Evolutionary conservation across 1,140 invertebrate genomes (phyloP).

Genomic region (Choristoneura fumiferana): DNA sequence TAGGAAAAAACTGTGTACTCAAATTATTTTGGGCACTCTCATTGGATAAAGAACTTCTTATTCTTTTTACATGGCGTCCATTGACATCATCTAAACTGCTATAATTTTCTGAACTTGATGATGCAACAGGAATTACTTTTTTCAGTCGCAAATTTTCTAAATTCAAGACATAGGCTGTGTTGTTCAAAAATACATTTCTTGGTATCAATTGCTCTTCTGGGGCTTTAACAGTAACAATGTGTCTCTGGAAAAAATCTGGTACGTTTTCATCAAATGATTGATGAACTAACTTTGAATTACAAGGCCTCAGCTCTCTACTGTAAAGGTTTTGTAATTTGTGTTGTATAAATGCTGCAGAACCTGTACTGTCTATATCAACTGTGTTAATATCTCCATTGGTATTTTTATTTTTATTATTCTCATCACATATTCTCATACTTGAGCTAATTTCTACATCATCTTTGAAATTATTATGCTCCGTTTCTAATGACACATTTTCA

Average conservation of each 20-base stretch:
- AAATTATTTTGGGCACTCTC: constrained; percentile 18
- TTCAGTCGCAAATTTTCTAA: constrained; percentile 45
- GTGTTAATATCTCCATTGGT: constrained; percentile 8
- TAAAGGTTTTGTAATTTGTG: constrained; percentile 39
- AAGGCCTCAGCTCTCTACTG: constrained; percentile 34
- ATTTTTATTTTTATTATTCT: constrained; percentile 14
- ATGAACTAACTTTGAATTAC: constrained; percentile 26
- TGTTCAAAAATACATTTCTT: constrained; percentile 45
- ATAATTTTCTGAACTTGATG: constrained; percentile 33
- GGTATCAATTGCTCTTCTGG: constrained; percentile 54
- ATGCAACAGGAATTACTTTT: constrained; percentile 18
- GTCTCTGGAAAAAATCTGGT: constrained; percentile 44
- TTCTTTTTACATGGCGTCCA: constrained; percentile 35
- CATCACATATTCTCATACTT: not conserved
- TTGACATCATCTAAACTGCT: constrained; percentile 46
- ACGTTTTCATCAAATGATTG: constrained; percentile 42
- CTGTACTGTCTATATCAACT: not conserved
- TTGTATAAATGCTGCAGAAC: constrained; percentile 6
- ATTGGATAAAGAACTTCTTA: constrained; percentile 26
- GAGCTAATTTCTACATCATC: constrained; percentile 8
- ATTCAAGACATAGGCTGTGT: constrained; percentile 54
- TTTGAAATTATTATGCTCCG: not conserved
- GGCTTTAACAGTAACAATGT: constrained; percentile 42
- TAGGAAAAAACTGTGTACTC: constrained; percentile 19
- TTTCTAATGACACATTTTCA: constrained; percentile 3